Percentiles rank a stretch among this genome's conserved stretches.
Evolutionary conservation across 2,797 vertebrate species (phyloP).

Genomic region (Sebastes umbrosus): DNA sequence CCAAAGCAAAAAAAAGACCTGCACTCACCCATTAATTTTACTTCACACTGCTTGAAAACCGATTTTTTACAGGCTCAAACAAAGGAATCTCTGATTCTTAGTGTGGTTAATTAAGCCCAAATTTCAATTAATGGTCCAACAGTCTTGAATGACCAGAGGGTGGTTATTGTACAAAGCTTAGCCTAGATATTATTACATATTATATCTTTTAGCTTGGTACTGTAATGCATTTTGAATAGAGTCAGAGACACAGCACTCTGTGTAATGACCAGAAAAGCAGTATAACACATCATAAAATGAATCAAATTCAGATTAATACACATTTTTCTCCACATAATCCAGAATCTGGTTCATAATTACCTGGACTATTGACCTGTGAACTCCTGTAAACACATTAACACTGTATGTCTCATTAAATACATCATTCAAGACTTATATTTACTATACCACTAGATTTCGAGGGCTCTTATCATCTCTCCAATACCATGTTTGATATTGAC

Average conservation of each 20-base stretch:
- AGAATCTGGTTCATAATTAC: neutral
- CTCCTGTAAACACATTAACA: neutral
- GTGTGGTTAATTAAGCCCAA: constrained; percentile 58
- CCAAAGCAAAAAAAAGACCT: constrained; percentile 19
- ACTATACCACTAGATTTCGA: neutral
- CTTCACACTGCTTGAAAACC: constrained; percentile 43
- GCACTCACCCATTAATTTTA: constrained; percentile 46
- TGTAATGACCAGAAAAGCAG: neutral
- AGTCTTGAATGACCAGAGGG: constrained; percentile 40
- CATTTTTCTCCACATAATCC: neutral
- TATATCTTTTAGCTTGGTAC: constrained; percentile 3
- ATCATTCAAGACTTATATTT: neutral
- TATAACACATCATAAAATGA: neutral
- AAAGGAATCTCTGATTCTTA: constrained; percentile 20
- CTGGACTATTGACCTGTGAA: neutral
- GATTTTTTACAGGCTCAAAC: constrained; percentile 35
- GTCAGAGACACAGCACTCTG: neutral
- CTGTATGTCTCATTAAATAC: neutral
- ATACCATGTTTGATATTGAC: neutral
- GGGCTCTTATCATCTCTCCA: neutral
- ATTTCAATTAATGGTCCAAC: constrained; percentile 56
- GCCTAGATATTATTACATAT: constrained; percentile 15
- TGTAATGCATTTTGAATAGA: constrained; percentile 12
- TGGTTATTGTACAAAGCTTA: constrained; percentile 22
- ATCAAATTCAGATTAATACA: neutral